Base-by-base conservation (phyloP, 1,140 invertebrate genomes). In the Vanessa atalanta region DNA sequence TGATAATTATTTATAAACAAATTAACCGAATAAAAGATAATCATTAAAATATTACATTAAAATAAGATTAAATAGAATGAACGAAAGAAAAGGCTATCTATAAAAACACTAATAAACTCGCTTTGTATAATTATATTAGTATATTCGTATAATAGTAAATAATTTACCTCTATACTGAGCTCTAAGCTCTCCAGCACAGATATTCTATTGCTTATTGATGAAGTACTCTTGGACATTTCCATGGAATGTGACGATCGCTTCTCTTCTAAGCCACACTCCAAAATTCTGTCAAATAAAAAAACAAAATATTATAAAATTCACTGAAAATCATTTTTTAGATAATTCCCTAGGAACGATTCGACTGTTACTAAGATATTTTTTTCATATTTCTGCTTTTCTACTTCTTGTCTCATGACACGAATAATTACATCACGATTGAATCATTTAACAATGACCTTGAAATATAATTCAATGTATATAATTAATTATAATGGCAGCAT, bases 181-280 rank as follows among this genome's bases (percentile, higher is more conserved):
- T 83, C 80, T 13, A 88, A 83, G 74, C 81, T 92, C 71, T 93
- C 91, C 15, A 93, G 72, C 15, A 93, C 85, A 0, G 91, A 88
- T 81, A 92, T 88, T 75, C 90, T 87, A 70, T 84, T 92, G 71
- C 88, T 93, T n/a, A 93, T 90, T 0, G 92, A 90, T 5, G 90
- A 93, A n/a, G 92, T 93, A 74, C 92, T 93, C 70, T 93, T 93
- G 0, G 92, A 93, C 91, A 93, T 93, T 82, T 93, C 92, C 84
- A 93, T 88, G 7, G 91, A 90, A 70, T 91, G 90, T 48, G 87
- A 80, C 48, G 91, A 84, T 66, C 88, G 80, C 31, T 89, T 90
- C 48, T 93, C 91, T 60, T 90, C 87, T 50, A 91, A 63, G 20
- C 88, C 87, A n/a, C 86, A 88, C 47, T 93, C 91, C 31, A 92